phyloP scores from a whole-genome alignment of 1,140 invertebrate species.

The Solenopsis fugax region DNA sequence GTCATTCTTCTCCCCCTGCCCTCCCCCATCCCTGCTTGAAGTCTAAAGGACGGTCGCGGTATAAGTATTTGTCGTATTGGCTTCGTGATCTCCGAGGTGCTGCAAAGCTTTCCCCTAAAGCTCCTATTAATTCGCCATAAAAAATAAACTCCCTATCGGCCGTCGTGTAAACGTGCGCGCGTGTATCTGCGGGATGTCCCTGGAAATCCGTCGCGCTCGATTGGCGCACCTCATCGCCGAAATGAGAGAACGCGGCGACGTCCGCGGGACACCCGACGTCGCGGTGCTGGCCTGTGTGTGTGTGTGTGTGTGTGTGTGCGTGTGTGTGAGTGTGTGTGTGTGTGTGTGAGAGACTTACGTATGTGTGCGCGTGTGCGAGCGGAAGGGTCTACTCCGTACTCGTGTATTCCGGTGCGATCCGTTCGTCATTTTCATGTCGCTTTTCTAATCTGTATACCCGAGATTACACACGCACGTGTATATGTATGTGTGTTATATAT shows the following conservation, averaged over 20 bases:
- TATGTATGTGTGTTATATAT: constrained; percentile 55
- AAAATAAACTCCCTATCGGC: constrained; percentile 86
- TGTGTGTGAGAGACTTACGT: neutral
- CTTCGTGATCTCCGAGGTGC: constrained; percentile 66
- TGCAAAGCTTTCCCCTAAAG: constrained; percentile 79
- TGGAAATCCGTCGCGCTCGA: neutral
- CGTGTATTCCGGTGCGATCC: constrained; percentile 45
- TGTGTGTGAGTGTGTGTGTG: neutral
- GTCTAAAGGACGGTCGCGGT: constrained; percentile 75
- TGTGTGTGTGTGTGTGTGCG: neutral
- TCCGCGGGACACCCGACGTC: constrained; percentile 32
- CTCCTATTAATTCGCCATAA: constrained; percentile 82
- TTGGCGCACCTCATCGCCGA: neutral
- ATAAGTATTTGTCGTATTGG: constrained; percentile 82
- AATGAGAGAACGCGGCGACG: constrained; percentile 5
- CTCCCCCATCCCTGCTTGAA: constrained; percentile 35
- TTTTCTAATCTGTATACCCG: constrained; percentile 77
- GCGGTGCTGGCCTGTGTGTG: constrained; percentile 22
- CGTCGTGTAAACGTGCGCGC: constrained; percentile 66
- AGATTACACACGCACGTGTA: constrained; percentile 77
- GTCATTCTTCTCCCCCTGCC: neutral
- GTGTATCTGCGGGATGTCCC: constrained; percentile 29
- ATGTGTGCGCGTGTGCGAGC: constrained; percentile 26
- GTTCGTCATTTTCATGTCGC: constrained; percentile 62
- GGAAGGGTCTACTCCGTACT: constrained; percentile 41